A percentile compares a stretch with the other conserved stretches of the same genome.
Evolutionary conservation across 2,113 vertebrate genomes (phyloP).

Genomic region (Antechinus stuartii): DNA sequence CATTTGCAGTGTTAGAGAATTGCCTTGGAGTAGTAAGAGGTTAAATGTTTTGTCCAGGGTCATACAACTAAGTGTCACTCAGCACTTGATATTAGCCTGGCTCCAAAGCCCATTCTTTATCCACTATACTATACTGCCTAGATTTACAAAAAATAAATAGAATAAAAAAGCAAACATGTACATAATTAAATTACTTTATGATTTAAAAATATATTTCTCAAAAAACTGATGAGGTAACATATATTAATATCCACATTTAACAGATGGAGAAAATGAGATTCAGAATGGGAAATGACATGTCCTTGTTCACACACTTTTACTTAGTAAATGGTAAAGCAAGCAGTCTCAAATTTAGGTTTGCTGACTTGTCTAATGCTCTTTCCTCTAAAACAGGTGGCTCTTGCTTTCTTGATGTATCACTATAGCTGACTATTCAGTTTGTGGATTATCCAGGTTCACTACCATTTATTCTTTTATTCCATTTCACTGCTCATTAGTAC

Average conservation of each 20-base stretch:
- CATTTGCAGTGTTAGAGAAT: neutral
- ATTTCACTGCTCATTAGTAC: constrained; percentile 6
- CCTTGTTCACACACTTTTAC: neutral
- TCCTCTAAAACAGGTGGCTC: neutral
- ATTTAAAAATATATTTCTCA: neutral
- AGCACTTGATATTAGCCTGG: neutral
- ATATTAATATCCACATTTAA: neutral
- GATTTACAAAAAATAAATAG: neutral
- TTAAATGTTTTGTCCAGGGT: neutral
- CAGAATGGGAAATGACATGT: neutral
- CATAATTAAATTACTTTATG: neutral
- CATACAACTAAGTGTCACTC: neutral
- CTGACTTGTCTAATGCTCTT: neutral
- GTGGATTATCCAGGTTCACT: constrained; percentile 3
- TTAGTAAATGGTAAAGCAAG: neutral
- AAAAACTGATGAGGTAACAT: neutral
- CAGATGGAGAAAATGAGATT: neutral
- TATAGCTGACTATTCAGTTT: neutral
- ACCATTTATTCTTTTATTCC: neutral
- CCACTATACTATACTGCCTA: neutral
- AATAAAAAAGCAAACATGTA: neutral
- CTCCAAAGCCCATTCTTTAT: neutral
- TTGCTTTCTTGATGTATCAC: neutral
- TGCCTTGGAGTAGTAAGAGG: neutral
- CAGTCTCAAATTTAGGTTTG: neutral